A percentile compares a stretch with the other conserved stretches of the same genome.
Evolutionary conservation across 2,888 invertebrate species (phyloP).

Genomic region (Drosophila macrospina): DNA sequence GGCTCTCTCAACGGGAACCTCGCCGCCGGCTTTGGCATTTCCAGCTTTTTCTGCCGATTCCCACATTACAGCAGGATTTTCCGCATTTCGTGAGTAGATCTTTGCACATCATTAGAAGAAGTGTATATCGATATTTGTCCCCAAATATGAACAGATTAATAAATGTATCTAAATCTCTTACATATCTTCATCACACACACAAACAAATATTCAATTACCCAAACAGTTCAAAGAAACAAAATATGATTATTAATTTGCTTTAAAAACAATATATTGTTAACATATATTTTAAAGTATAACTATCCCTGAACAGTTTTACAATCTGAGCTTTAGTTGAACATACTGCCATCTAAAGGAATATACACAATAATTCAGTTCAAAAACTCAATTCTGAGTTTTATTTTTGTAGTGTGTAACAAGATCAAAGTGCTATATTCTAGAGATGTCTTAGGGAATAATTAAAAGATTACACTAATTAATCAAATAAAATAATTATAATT

Average conservation of each 20-base stretch:
- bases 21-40: constrained; percentile 67
- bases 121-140: not conserved
- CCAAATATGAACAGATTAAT: no score
- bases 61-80: constrained; percentile 84
- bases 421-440: not conserved
- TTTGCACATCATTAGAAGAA: not conserved
- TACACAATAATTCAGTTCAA: not conserved
- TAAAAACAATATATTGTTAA: not conserved
- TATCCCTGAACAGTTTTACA: constrained; percentile 2
- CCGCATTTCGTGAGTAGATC: constrained; percentile 84
- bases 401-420: not conserved
- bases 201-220: no score
- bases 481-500: no score
- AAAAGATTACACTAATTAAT: no score
- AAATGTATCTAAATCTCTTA: no score
- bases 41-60: constrained; percentile 80
- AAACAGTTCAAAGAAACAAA: not conserved
- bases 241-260: not conserved
- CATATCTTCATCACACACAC: no score
- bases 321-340: not conserved
- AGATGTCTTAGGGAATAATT: no score
- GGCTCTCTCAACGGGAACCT: constrained; percentile 30
- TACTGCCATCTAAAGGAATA: not conserved
- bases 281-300: not conserved
- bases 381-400: constrained; percentile 1